Conservation (phyloP, 1,140 invertebrate species). For the Potamilus streckersoni region DNA sequence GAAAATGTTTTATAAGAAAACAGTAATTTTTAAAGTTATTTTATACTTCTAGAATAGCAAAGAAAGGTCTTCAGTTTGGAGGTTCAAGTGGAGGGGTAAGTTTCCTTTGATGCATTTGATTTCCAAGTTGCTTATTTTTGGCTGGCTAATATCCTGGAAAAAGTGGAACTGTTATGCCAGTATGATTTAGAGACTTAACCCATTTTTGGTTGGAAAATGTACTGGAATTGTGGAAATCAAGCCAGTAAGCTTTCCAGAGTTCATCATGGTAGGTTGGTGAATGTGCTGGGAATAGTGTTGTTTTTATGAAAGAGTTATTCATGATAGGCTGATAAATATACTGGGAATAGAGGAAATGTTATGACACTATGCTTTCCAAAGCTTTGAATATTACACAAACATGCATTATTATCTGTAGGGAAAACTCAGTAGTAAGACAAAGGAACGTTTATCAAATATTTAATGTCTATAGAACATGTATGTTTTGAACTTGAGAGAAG, state of each 20-base stretch:
- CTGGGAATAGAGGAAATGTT: too few species aligned
- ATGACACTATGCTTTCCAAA: too few species aligned
- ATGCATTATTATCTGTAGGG: too few species aligned
- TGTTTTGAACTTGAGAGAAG: too few species aligned
- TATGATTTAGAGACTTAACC: conserved; percentile 3
- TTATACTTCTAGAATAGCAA: conserved; percentile 44
- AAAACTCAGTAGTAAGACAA: too few species aligned
- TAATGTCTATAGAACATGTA: too few species aligned
- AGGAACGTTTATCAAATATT: too few species aligned
- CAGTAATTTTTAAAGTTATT: not conserved
- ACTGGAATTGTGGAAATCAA: not conserved
- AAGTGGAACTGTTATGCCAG: not conserved
- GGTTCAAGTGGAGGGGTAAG: conserved; percentile 56
- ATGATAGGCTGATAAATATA: too few species aligned
- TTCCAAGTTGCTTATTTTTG: conserved; percentile 1
- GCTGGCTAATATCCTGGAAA: not conserved
- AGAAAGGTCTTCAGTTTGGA: conserved; percentile 46
- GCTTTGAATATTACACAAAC: too few species aligned
- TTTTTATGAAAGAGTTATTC: too few species aligned
- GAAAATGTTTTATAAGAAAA: not conserved
- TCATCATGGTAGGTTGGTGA: not conserved
- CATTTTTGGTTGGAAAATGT: not conserved
- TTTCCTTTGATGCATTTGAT: conserved; percentile 1
- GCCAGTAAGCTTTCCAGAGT: not conserved
- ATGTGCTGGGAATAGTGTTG: not conserved